These are phyloP conservation scores for Clanis bilineata DNA, from an alignment of 2,888 invertebrate species.

Conservation along the genomic window DNA sequence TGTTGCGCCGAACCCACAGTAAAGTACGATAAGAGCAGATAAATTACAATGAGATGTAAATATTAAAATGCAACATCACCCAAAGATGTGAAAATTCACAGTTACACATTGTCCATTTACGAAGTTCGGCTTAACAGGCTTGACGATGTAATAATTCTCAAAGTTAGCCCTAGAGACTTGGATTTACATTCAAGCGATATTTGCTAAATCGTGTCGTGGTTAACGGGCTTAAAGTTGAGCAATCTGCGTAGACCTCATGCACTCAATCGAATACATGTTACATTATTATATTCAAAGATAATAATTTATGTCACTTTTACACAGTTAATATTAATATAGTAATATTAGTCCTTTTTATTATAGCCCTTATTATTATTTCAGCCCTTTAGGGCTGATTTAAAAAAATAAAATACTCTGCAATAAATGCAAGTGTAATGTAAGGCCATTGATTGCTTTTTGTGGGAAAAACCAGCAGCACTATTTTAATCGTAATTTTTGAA, in stretches of 20 bases:
- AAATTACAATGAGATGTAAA: background rate
- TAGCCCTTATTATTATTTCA: too few relatives aligned
- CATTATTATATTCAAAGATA: background rate
- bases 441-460: too few relatives aligned
- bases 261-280: background rate
- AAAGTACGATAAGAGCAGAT: too few relatives aligned
- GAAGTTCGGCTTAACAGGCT: background rate
- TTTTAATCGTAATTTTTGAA: too few relatives aligned
- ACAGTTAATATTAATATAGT: too few relatives aligned
- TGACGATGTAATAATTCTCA: constrained; percentile 1
- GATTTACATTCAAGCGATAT: constrained; percentile 50
- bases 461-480: too few relatives aligned
- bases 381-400: too few relatives aligned
- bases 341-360: too few relatives aligned
- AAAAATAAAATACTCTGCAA: too few relatives aligned
- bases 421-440: too few relatives aligned
- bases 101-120: background rate
- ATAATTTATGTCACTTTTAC: background rate
- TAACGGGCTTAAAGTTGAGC: constrained; percentile 47
- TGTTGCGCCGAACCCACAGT: too few relatives aligned
- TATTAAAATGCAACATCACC: background rate
- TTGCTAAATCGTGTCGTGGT: constrained; percentile 46
- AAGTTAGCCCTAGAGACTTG: constrained; percentile 18
- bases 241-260: constrained; percentile 37
- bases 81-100: background rate